Base-by-base conservation (phyloP, 2,888 invertebrate species). In the Meandrusa payeni region DNA sequence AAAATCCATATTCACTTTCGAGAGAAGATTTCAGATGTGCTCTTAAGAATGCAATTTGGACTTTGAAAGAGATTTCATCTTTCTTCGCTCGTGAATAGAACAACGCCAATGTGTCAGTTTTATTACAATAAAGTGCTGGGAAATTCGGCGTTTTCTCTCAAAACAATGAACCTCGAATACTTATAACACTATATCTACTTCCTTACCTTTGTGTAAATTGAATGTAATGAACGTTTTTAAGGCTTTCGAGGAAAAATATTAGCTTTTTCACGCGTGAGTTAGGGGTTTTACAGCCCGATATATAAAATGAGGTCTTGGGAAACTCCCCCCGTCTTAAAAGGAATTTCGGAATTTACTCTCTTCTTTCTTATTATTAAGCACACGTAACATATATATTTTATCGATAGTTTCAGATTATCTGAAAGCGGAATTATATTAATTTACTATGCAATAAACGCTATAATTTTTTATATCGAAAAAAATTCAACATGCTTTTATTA, bases 191-290 rank as follows among this genome's bases (percentile, higher is more conserved):
- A 42, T 46, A 45, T 52, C 52, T 53, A 51, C 55, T 53, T 52
- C 45, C 43, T 27, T 46, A 38, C 51, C 45, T 55, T 53, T 53
- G 52, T 47, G 54, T 54, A 64, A 68, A 69, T 65, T 67, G 63
- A 70, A 67, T 60, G 58, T 65, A 67, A 72, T 64, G 59, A 67
- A 62, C 54, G 57, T 64, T 69, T 64, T 64, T 64, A 67, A 61
- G 59, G 62, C 65, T 61, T 68, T 53, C 49, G 50, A 40, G 53
- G 53, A 59, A 57, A 64, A 68, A 66, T 75, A 70, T 75, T 69
- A 69, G 61, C 64, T 69, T 69, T 63, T 67, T 61, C 62, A 60
- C 64, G 61, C 60, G 58, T 62, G 64, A 65, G 59, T 63, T 64
- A 61, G 54, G 54, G 61, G 56, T 65, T 65, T 63, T 59, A 66